Percentiles rank a stretch among this genome's conserved stretches.
Evolutionary conservation across 1,140 invertebrate species (phyloP).

Genomic region (Drosophila nannoptera): DNA sequence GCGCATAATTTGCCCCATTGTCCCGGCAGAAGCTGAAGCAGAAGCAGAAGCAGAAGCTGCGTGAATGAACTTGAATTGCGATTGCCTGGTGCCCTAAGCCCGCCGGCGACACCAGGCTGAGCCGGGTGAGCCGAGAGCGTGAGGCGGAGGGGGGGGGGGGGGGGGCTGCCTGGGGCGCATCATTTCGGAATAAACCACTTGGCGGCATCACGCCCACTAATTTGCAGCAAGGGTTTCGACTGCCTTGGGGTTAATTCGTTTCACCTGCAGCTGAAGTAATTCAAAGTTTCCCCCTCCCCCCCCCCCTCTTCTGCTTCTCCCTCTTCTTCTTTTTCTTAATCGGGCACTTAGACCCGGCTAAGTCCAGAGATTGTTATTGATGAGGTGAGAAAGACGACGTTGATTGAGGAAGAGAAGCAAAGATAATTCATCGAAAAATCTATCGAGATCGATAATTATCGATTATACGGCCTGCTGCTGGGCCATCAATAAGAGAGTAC

Average conservation of each 20-base stretch:
- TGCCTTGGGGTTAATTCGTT: conserved; percentile 38
- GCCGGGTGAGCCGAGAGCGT: background rate
- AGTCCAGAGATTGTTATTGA: conserved; percentile 38
- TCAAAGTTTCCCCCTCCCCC: background rate
- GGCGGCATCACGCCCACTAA: conserved; percentile 59
- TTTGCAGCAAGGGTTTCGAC: background rate
- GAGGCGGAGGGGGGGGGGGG: conserved; percentile 4
- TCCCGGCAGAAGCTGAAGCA: conserved; percentile 21
- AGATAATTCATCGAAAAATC: background rate
- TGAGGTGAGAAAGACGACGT: too few relatives aligned
- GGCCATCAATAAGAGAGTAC: too few relatives aligned
- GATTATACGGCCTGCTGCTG: too few relatives aligned
- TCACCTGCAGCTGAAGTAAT: conserved; percentile 39
- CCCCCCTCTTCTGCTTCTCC: too few relatives aligned
- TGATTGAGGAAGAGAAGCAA: too few relatives aligned
- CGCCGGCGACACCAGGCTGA: background rate
- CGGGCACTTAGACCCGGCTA: conserved; percentile 20
- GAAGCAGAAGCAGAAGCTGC: background rate
- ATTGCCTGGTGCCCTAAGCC: conserved; percentile 11
- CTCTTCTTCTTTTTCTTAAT: background rate
- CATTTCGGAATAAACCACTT: conserved; percentile 62
- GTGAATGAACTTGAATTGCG: conserved; percentile 20
- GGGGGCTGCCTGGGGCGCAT: conserved; percentile 23
- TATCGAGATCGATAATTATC: background rate
- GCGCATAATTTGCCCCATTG: conserved; percentile 74